These are phyloP conservation scores for Hydractinia symbiolongicarpus DNA, from an alignment of 30 jellyfish, hydroid and myxozoan genomes.

Conservation along the genomic window DNA sequence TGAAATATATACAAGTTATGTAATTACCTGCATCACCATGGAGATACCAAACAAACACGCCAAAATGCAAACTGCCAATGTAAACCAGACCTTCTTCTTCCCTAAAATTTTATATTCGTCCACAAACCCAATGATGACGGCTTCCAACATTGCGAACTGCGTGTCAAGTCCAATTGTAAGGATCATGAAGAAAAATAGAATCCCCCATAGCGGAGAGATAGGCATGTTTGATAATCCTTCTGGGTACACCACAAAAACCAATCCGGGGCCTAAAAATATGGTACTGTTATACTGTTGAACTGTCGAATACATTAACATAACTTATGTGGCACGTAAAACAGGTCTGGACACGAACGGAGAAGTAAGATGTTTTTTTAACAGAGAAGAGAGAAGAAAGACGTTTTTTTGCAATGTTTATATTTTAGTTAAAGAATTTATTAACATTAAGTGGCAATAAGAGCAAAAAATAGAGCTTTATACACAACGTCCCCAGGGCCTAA, in stretches of 20 bases:
- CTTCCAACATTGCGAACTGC: slow-evolving; percentile 96
- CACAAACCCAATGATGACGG: slow-evolving; percentile 86
- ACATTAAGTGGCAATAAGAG: too few relatives aligned
- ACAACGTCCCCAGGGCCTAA: too few relatives aligned
- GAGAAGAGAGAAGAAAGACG: too few relatives aligned
- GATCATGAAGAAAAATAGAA: slow-evolving; percentile 84
- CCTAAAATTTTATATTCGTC: slow-evolving; percentile 71
- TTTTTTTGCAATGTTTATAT: too few relatives aligned
- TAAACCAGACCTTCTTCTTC: slow-evolving; percentile 50
- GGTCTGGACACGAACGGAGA: too few relatives aligned
- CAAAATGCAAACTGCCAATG: slow-evolving; percentile 51
- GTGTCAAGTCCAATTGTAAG: slow-evolving; percentile 91
- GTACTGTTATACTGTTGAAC: too few relatives aligned
- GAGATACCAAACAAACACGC: slow-evolving; percentile 89
- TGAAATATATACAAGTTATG: too few relatives aligned
- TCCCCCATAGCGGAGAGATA: slow-evolving; percentile 86
- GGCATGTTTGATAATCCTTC: slow-evolving; percentile 98
- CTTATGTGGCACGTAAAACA: too few relatives aligned
- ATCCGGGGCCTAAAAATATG: slow-evolving; percentile 74
- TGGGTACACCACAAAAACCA: slow-evolving; percentile 89
- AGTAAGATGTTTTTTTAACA: too few relatives aligned
- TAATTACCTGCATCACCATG: slow-evolving; percentile 76
- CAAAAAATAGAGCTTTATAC: too few relatives aligned
- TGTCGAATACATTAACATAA: too few relatives aligned
- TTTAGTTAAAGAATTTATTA: too few relatives aligned